Conservation (phyloP, 2,113 vertebrate species). For the Mastomys natalensis region DNA sequence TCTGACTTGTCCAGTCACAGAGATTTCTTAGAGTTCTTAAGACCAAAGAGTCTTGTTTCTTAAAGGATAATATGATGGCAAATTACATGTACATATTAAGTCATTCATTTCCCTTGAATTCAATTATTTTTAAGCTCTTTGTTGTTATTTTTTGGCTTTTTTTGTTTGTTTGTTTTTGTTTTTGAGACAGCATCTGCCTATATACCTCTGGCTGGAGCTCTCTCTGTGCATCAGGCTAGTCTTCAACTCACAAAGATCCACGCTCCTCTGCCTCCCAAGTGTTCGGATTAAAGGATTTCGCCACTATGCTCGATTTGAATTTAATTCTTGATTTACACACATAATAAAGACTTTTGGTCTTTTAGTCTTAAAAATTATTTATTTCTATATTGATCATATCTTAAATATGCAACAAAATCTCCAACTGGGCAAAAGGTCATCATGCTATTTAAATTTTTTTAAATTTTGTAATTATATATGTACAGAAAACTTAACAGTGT, state of each 20-base stretch:
- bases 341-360: slow-evolving; percentile 17
- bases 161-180: neutral
- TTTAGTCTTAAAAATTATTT: slow-evolving; percentile 37
- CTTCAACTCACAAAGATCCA: neutral
- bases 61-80: neutral
- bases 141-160: neutral
- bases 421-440: slow-evolving; percentile 27
- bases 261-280: neutral
- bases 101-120: neutral
- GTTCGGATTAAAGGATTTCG: neutral
- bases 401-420: slow-evolving; percentile 33
- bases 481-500: too few relatives aligned
- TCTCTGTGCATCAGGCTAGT: neutral
- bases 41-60: neutral
- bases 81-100: neutral
- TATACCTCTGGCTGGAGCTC: neutral
- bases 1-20: neutral
- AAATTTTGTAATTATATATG: too few relatives aligned
- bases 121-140: neutral
- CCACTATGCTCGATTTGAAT: neutral
- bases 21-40: slow-evolving; percentile 33
- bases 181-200: neutral
- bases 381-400: neutral
- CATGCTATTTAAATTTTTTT: neutral
- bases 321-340: slow-evolving; percentile 33